A percentile compares a stretch with the other conserved stretches of the same genome.
Conservation (phyloP, 2,888 invertebrate species). For the Leptinotarsa juncta region DNA sequence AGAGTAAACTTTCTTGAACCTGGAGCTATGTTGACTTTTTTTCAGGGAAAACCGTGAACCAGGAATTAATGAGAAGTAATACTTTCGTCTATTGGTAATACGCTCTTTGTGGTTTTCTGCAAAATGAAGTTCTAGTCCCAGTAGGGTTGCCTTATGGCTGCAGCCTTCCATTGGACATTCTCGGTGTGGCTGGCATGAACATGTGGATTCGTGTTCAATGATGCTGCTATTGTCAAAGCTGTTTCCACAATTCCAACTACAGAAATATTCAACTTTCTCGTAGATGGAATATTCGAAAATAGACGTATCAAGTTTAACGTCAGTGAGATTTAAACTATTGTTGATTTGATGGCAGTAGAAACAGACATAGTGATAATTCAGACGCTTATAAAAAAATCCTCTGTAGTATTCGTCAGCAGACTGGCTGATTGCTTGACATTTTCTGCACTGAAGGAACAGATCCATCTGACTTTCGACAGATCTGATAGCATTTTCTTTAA, state of each 20-base stretch:
- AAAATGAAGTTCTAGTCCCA: neutral
- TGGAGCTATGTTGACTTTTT: neutral
- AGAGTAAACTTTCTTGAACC: neutral
- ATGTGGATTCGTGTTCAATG: neutral
- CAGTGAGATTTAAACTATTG: neutral
- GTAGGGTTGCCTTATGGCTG: neutral
- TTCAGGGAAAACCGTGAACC: neutral
- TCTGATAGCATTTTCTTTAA: slow-evolving; percentile 5
- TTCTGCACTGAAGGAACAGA: slow-evolving; percentile 21
- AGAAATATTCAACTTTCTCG: slow-evolving; percentile 14
- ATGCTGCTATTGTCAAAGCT: neutral
- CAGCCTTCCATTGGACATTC: neutral
- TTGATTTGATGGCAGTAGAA: slow-evolving; percentile 20
- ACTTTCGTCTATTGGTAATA: neutral
- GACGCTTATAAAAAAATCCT: slow-evolving; percentile 12
- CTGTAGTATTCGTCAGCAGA: slow-evolving; percentile 19
- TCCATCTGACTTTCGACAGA: neutral
- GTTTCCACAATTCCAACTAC: slow-evolving; percentile 23
- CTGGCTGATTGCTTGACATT: slow-evolving; percentile 22
- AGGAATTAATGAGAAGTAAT: neutral
- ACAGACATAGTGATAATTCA: slow-evolving; percentile 16
- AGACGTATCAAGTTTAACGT: neutral
- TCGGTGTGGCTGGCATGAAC: neutral
- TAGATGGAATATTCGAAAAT: neutral
- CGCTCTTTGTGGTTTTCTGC: neutral